Evolutionary conservation across 2,113 vertebrate genomes (phyloP).

Genomic region (Tiliqua scincoides): DNA sequence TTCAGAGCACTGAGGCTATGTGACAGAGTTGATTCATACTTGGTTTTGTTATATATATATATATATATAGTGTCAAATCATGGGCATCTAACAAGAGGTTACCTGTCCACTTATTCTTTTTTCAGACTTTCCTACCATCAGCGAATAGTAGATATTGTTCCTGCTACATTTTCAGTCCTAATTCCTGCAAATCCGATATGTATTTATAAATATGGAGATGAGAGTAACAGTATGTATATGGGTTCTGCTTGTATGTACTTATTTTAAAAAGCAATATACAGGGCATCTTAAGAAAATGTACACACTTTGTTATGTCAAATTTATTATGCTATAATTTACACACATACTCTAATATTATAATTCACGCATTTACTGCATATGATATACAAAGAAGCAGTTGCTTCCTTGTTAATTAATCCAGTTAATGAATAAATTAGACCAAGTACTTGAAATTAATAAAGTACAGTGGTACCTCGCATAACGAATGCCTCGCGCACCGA

Average conservation of each 20-base stretch:
- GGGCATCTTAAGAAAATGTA: too few species aligned
- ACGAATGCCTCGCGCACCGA: too few species aligned
- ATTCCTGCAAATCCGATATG: constrained; percentile 91
- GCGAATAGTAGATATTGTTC: constrained; percentile 94
- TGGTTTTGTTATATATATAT: background rate
- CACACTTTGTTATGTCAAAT: too few species aligned
- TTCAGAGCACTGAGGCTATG: background rate
- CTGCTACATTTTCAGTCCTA: constrained; percentile 89
- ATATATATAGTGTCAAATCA: background rate
- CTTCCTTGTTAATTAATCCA: too few species aligned
- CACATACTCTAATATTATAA: too few species aligned
- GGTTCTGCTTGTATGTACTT: background rate
- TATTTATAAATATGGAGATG: constrained; percentile 89
- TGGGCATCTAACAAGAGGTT: background rate
- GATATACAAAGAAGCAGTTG: too few species aligned
- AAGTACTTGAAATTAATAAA: too few species aligned
- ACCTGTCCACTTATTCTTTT: constrained; percentile 24
- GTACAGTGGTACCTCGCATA: too few species aligned
- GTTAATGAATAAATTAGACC: too few species aligned
- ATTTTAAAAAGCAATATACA: background rate
- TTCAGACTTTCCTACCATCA: constrained; percentile 95
- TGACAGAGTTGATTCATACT: background rate
- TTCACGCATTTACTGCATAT: too few species aligned
- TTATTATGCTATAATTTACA: too few species aligned
- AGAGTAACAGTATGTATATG: constrained; percentile 86